Conservation (phyloP, 2,888 invertebrate genomes). For the Calliphora vomitoria region DNA sequence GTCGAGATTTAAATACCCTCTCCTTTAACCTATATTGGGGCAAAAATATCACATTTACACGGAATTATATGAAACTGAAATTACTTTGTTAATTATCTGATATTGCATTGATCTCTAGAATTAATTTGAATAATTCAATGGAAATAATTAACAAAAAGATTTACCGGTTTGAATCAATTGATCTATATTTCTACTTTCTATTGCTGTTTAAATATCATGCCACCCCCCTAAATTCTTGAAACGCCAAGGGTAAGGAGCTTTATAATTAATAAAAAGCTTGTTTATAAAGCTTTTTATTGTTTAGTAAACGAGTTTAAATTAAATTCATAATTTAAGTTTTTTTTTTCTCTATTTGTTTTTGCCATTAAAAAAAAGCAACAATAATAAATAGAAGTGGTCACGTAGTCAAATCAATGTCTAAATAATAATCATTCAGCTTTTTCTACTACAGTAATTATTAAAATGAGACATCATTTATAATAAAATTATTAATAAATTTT, state of each 20-base stretch:
- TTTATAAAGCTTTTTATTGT: background rate
- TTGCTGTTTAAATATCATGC: background rate
- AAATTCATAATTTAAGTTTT: background rate
- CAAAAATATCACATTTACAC: no score
- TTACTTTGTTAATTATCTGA: no score
- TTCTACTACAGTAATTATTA: slow-evolving; percentile 2
- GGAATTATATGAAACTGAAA: no score
- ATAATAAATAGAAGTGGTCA: background rate
- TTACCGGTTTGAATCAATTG: background rate
- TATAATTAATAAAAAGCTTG: background rate
- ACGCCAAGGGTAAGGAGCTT: background rate
- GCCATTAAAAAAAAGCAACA: background rate
- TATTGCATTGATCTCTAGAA: no score
- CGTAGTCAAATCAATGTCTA: background rate
- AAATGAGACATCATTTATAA: slow-evolving; percentile 3
- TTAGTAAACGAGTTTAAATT: slow-evolving; percentile 4
- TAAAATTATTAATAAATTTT: slow-evolving; percentile 4
- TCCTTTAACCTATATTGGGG: no score
- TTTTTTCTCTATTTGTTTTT: background rate
- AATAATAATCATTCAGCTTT: background rate
- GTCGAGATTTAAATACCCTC: no score
- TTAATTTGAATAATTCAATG: background rate
- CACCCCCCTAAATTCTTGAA: background rate
- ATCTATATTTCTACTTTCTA: background rate
- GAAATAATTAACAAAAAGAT: background rate